These are phyloP conservation scores for Rafetus swinhoei DNA, from an alignment of 2,113 vertebrate species.

Conservation along the genomic window DNA sequence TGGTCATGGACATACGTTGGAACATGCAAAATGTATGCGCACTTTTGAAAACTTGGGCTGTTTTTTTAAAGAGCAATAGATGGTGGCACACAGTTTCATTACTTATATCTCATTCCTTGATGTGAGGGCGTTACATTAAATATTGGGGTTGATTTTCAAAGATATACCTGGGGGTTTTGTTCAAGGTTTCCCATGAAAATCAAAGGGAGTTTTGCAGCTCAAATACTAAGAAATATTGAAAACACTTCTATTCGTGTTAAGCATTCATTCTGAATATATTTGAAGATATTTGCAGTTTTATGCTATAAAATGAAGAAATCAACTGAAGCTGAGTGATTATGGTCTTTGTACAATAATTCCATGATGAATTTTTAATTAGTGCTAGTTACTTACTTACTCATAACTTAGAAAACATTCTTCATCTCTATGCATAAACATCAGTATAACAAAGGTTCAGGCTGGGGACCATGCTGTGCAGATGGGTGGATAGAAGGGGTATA, in stretches of 20 bases:
- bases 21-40: rapidly evolving
- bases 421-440: rapidly evolving
- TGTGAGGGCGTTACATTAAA: not conserved
- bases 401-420: not conserved
- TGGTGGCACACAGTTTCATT: not conserved
- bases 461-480: not conserved
- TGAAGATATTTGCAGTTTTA: not conserved
- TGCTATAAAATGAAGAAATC: not conserved
- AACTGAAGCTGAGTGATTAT: not conserved
- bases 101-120: not conserved
- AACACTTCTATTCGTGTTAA: not conserved
- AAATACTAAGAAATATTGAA: not conserved
- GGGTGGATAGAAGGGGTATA: not conserved
- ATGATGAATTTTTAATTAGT: not conserved
- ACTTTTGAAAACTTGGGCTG: not conserved
- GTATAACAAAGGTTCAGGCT: not conserved
- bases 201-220: not conserved
- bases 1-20: rapidly evolving
- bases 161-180: not conserved
- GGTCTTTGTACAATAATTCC: not conserved
- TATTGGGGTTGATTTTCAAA: not conserved
- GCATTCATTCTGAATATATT: not conserved
- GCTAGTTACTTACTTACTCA: not conserved
- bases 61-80: not conserved
- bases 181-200: not conserved